Evolutionary conservation across 92 coral and sea anemone genomes (phyloP), one percentile per base, ranked within the genome.

Genomic region (Palythoa grandiflora): DNA sequence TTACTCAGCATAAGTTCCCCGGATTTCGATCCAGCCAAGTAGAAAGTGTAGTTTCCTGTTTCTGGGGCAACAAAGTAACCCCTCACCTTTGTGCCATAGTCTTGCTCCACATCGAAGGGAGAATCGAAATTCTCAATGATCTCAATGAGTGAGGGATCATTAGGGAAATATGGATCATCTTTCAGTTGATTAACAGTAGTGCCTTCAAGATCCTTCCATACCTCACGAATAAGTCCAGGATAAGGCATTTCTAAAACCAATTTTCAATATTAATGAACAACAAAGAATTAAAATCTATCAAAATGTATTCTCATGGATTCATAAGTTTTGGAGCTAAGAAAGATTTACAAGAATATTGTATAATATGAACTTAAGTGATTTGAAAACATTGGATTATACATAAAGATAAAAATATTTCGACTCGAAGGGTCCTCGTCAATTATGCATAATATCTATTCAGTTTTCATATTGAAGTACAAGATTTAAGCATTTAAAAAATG

Each of bases 21-120:
- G 40, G 97, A 89, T 89, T 93, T 90, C 54, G 98, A 93, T 11
- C 99, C 99, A 48, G 99, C 92, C 84, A 97, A 75, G 70, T 91
- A 95, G 92, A 97, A 97, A 13, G 99, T 97, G 92, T 97, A 97
- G 96, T 94, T 90, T 14, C 99, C 99, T 84, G 98, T 93, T 92
- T 97, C 99, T 68, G 99, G 99, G 16, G 98, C 98, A 54, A 97
- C 96, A 68, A 97, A 97, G 89, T 97, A 97, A 5, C 99, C 99
- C 83, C 94, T 95, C 72, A 97, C 97, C 75, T 95, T 94, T 75
- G 98, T 93, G 73, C 99, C 99, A 65, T 95, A 97, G 80, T 97
- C 96, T 85, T 90, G 94, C 86, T 97, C 99, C 38, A 95, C 93
- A 81, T 97, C 99, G 75, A 97, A 97, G 10, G 99, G 99, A 38